Percentiles rank a stretch among this genome's conserved stretches.
phyloP scores from a whole-genome alignment of 2,113 vertebrate species.

The Petrocephalus zakoni region DNA sequence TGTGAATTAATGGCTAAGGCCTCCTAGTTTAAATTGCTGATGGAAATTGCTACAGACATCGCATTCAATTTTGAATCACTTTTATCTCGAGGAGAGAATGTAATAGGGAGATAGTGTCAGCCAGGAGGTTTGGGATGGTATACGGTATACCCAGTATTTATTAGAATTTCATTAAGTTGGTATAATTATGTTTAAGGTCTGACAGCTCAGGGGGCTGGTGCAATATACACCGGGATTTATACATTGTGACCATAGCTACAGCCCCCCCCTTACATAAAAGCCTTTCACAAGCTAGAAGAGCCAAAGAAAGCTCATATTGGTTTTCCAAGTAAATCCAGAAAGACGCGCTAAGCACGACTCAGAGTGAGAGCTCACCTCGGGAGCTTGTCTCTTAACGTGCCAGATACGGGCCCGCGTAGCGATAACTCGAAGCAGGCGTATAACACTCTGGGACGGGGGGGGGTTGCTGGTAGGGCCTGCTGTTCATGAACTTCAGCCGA shows the following conservation, averaged over 20 bases:
- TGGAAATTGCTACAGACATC: neutral
- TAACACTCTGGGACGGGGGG: neutral
- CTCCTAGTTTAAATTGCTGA: neutral
- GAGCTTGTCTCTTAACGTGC: neutral
- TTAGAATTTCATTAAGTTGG: constrained; percentile 20
- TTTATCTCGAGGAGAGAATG: neutral
- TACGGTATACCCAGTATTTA: neutral
- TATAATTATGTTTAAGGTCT: neutral
- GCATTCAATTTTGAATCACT: neutral
- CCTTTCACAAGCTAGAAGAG: neutral
- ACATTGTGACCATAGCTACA: neutral
- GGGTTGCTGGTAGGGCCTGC: neutral
- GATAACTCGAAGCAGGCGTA: neutral
- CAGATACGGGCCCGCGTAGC: neutral
- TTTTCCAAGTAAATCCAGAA: neutral
- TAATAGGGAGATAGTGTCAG: neutral
- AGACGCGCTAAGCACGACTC: neutral
- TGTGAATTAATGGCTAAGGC: neutral
- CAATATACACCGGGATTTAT: neutral
- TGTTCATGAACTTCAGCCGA: constrained; percentile 12
- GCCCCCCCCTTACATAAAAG: neutral
- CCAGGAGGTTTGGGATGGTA: neutral
- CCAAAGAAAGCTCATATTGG: constrained; percentile 3
- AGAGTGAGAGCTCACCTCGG: neutral
- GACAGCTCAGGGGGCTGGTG: constrained; percentile 9